A percentile compares a stretch with the other conserved stretches of the same genome.
Conservation (phyloP, 1,140 invertebrate species). For the Bathynomus jamesi region DNA sequence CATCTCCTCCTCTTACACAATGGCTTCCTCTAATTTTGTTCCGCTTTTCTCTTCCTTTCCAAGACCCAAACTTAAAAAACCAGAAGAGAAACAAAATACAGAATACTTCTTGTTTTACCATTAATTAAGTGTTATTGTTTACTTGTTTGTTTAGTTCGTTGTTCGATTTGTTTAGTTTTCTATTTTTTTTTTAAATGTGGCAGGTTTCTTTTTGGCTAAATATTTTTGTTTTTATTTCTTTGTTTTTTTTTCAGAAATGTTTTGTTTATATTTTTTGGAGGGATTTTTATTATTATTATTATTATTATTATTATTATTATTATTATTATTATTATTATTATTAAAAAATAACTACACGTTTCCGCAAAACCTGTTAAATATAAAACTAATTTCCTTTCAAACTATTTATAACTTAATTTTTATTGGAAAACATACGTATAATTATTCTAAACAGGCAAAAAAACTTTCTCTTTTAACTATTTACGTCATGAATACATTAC, state of each 20-base stretch:
- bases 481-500: too few relatives aligned
- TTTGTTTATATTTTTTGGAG: neutral
- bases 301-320: conserved; percentile 1
- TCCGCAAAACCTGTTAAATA: too few relatives aligned
- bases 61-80: neutral
- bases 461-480: too few relatives aligned
- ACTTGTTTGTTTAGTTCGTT: neutral
- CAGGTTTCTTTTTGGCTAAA: neutral
- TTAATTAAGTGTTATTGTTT: neutral
- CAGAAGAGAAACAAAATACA: neutral
- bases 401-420: neutral
- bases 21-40: neutral
- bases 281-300: neutral
- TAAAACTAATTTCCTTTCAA: too few relatives aligned
- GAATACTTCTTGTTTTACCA: neutral
- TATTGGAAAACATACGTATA: neutral
- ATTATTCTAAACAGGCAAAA: too few relatives aligned
- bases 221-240: neutral
- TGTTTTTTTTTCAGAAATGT: neutral
- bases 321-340: neutral
- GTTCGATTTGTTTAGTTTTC: neutral
- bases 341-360: too few relatives aligned
- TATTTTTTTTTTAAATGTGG: neutral
- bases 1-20: neutral
- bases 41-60: neutral